A percentile compares a stretch with the other conserved stretches of the same genome.
Evolutionary conservation across 2,113 vertebrate species (phyloP).

Genomic region (Engystomops pustulosus): DNA sequence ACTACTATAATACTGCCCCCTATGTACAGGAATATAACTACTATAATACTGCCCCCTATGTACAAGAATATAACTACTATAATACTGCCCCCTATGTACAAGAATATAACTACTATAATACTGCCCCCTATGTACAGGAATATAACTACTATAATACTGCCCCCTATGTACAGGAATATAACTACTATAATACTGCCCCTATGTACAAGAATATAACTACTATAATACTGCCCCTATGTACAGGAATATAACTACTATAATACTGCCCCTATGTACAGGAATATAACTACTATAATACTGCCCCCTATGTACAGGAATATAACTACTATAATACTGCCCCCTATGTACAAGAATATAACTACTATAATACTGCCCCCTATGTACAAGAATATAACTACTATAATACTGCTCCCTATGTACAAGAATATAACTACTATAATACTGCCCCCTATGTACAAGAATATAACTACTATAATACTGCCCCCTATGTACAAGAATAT

Average conservation of each 20-base stretch:
- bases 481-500: neutral
- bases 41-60: neutral
- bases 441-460: neutral
- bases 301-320: neutral
- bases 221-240: neutral
- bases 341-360: slow-evolving; percentile 4
- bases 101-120: slow-evolving; percentile 21
- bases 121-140: neutral
- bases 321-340: neutral
- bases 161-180: neutral
- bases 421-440: slow-evolving; percentile 12
- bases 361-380: neutral
- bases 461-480: slow-evolving; percentile 12
- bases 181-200: neutral
- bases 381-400: neutral
- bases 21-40: slow-evolving; percentile 6
- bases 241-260: slow-evolving; percentile 12
- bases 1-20: neutral
- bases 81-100: neutral
- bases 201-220: slow-evolving; percentile 11
- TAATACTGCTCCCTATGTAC: neutral
- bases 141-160: slow-evolving; percentile 8
- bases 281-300: slow-evolving; percentile 14
- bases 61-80: slow-evolving; percentile 10
- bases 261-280: neutral